phyloP scores from a whole-genome alignment of 1,140 invertebrate species.

The Drosophila watanabei region DNA sequence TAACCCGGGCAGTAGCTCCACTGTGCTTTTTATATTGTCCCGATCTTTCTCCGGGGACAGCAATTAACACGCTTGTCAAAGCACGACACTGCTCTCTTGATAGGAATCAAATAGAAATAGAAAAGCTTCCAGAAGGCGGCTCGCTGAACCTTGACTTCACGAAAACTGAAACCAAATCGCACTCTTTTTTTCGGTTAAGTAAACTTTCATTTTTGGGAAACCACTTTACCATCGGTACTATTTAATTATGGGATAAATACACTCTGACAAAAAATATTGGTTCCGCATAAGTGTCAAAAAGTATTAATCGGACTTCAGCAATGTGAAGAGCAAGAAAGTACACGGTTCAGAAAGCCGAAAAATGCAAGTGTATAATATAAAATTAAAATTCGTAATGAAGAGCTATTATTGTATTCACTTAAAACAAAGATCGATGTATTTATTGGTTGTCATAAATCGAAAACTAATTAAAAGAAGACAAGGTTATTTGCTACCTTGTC shows the following conservation, averaged over 20 bases:
- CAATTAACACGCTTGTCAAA: constrained; percentile 79
- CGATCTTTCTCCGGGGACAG: constrained; percentile 6
- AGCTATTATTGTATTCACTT: not conserved
- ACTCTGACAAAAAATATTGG: not conserved
- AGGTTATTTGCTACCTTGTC: not conserved
- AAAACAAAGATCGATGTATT: not conserved
- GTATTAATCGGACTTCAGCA: not conserved
- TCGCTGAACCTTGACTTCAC: constrained; percentile 65
- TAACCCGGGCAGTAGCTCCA: constrained; percentile 30
- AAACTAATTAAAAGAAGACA: not conserved
- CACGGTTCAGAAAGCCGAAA: not conserved
- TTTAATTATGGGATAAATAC: constrained; percentile 22
- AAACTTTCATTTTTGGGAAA: constrained; percentile 74
- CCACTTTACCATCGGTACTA: constrained; percentile 13
- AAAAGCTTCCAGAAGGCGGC: constrained; percentile 41
- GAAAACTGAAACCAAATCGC: constrained; percentile 40
- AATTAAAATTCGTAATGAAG: not conserved
- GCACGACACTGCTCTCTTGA: constrained; percentile 69
- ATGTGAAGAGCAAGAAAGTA: not conserved
- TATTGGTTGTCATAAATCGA: not conserved
- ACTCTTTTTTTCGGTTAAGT: constrained; percentile 37
- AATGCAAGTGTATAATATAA: not conserved
- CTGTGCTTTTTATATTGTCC: constrained; percentile 40
- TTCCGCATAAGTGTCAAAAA: not conserved
- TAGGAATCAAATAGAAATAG: constrained; percentile 75